A percentile compares a stretch with the other conserved stretches of the same genome.
Conservation (phyloP, 64 coral and sea anemone species). For the Acropora yongei region DNA sequence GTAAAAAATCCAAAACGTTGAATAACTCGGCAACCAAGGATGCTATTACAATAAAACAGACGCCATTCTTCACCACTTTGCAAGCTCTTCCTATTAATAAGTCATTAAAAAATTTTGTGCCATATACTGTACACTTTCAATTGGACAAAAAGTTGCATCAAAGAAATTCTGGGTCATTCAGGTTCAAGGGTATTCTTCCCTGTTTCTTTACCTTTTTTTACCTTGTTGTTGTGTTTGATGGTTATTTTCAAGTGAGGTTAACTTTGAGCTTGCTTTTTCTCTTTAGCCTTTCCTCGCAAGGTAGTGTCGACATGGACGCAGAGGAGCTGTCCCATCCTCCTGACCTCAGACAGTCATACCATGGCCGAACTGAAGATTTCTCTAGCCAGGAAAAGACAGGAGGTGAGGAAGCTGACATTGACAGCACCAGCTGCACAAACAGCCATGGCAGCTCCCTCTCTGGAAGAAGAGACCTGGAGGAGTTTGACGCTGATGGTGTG, state of each 20-base stretch:
- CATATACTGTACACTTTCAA: too few species aligned
- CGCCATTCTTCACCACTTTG: too few species aligned
- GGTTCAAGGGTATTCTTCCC: too few species aligned
- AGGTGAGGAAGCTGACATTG: conserved; percentile 81
- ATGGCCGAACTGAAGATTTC: conserved; percentile 43
- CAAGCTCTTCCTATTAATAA: too few species aligned
- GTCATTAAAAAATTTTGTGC: too few species aligned
- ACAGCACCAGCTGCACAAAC: conserved; percentile 93
- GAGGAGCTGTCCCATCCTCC: conserved; percentile 43
- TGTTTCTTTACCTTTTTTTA: too few species aligned
- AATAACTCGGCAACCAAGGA: too few species aligned
- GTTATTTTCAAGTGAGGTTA: not conserved
- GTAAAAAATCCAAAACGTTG: too few species aligned
- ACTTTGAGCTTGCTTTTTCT: not conserved
- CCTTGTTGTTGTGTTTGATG: too few species aligned
- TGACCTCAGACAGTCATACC: conserved; percentile 40
- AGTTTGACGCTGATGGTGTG: conserved; percentile 89
- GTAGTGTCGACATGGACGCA: conserved; percentile 57
- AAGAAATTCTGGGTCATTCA: too few species aligned
- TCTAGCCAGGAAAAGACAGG: conserved; percentile 78
- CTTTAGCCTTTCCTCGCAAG: conserved; percentile 49
- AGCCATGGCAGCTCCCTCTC: conserved; percentile 94
- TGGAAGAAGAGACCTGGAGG: conserved; percentile 82
- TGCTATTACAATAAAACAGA: too few species aligned
- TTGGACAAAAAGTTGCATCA: too few species aligned